These are phyloP conservation scores for Menidia menidia DNA, from an alignment of 2,797 vertebrate genomes.

Conservation along the genomic window DNA sequence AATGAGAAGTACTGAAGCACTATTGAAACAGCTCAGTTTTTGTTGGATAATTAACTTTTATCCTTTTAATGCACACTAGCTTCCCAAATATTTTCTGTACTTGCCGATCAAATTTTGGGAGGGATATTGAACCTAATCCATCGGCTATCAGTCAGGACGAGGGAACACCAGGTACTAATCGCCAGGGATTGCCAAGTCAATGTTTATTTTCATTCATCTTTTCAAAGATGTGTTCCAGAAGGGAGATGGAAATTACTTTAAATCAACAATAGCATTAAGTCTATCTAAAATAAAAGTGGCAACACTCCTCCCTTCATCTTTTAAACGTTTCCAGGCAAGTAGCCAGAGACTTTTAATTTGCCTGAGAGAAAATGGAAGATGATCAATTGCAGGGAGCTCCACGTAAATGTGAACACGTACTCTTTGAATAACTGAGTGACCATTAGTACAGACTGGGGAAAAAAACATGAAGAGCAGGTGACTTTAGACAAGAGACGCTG, in stretches of 20 bases:
- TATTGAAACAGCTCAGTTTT: too few species aligned
- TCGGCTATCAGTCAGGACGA: too few species aligned
- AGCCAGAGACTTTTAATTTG: not conserved
- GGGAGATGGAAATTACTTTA: not conserved
- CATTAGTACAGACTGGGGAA: not conserved
- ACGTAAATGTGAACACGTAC: not conserved
- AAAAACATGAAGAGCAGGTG: not conserved
- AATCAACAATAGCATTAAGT: slow-evolving; percentile 1
- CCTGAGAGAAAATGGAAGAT: not conserved
- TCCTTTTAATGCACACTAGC: too few species aligned
- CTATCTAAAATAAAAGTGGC: not conserved
- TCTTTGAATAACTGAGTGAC: not conserved
- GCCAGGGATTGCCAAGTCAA: not conserved
- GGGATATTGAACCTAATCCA: too few species aligned
- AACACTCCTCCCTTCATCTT: not conserved
- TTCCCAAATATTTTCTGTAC: too few species aligned
- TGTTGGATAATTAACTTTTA: too few species aligned
- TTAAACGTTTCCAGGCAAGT: not conserved
- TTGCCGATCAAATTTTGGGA: too few species aligned
- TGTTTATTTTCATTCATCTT: slow-evolving; percentile 12
- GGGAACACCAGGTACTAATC: too few species aligned
- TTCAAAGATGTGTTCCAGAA: not conserved
- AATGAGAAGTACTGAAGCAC: too few species aligned
- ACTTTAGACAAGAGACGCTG: slow-evolving; percentile 3
- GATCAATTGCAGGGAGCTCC: not conserved